phyloP scores from a whole-genome alignment of 2,888 invertebrate species.

The Pristionchus japonicus region DNA sequence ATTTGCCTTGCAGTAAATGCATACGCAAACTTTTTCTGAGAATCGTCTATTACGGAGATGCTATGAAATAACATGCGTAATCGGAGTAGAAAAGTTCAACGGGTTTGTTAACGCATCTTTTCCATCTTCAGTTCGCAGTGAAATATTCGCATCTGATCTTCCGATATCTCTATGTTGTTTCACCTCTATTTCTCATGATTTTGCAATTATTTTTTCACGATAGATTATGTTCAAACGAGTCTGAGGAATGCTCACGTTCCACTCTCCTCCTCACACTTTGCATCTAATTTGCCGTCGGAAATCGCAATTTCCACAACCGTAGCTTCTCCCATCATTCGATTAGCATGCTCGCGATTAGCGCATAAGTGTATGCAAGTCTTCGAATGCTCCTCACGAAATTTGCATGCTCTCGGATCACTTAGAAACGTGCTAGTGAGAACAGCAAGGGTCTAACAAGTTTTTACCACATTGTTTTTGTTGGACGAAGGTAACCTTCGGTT shows the following conservation, averaged over 20 bases:
- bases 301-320: not conserved
- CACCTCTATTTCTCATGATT: not conserved
- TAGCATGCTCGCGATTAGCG: not conserved
- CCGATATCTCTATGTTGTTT: not conserved
- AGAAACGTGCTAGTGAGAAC: too few relatives aligned
- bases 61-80: not conserved
- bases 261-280: not conserved
- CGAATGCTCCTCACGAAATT: not conserved
- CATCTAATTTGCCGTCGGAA: not conserved
- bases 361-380: not conserved
- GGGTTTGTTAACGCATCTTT: not conserved
- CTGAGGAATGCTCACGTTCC: not conserved
- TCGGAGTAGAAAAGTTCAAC: too few relatives aligned
- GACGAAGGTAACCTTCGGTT: too few relatives aligned
- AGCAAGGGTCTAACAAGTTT: too few relatives aligned
- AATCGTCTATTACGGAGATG: not conserved
- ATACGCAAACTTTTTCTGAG: not conserved
- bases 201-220: not conserved
- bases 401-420: not conserved
- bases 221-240: not conserved
- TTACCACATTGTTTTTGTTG: too few relatives aligned
- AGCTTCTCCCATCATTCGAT: not conserved
- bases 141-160: not conserved
- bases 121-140: not conserved
- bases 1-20: slow-evolving; percentile 1